A percentile compares a stretch with the other conserved stretches of the same genome.
Conservation (phyloP, 2,113 vertebrate species). For the Coregonus clupeaformis region DNA sequence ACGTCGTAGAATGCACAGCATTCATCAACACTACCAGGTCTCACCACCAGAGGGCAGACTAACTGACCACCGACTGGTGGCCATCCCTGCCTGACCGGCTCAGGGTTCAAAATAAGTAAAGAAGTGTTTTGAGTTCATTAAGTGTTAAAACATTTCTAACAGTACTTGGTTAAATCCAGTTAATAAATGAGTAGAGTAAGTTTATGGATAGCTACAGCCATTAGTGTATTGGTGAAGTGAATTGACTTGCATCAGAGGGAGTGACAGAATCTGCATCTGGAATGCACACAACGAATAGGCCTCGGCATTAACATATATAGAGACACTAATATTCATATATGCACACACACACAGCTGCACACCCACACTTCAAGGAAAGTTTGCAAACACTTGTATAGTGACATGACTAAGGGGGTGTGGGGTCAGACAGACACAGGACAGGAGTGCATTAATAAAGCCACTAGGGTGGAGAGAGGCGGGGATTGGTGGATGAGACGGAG, state of each 20-base stretch:
- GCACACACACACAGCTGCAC: conserved; percentile 36
- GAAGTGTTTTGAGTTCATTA: background rate
- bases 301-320: conserved; percentile 25
- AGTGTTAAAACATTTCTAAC: no score
- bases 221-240: background rate
- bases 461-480: conserved; percentile 3
- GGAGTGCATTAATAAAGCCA: conserved; percentile 30
- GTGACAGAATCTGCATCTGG: no score
- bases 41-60: conserved; percentile 42
- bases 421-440: conserved; percentile 44
- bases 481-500: no score
- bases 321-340: conserved; percentile 41
- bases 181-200: background rate
- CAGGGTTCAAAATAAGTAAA: background rate
- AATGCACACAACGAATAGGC: no score
- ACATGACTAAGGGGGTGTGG: conserved; percentile 13
- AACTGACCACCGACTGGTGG: no score
- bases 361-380: conserved; percentile 12
- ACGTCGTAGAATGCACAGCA: conserved; percentile 58
- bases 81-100: no score
- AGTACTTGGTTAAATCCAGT: no score
- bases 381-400: conserved; percentile 36
- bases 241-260: background rate
- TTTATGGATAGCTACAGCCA: background rate
- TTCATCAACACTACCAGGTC: conserved; percentile 46